phyloP scores from a whole-genome alignment of 2,888 invertebrate genomes.

The Zele albiditarsus region DNA sequence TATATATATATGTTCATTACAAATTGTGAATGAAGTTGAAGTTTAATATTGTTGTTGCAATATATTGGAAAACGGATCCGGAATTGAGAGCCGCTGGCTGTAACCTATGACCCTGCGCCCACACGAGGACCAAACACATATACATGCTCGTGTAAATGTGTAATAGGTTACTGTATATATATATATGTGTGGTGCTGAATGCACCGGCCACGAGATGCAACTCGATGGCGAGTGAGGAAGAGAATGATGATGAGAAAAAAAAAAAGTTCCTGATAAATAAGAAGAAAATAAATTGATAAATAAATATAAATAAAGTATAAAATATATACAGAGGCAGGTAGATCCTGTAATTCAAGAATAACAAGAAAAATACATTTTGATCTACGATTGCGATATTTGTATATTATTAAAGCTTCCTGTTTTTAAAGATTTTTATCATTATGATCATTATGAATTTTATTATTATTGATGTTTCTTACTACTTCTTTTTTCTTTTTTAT shows the following conservation, averaged over 20 bases:
- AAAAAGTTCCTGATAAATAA: conserved; percentile 48
- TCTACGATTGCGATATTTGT: conserved; percentile 5
- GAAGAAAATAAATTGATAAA: conserved; percentile 25
- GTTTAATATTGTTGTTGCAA: not conserved
- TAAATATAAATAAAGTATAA: not conserved
- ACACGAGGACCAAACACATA: conserved; percentile 58
- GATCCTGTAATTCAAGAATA: conserved; percentile 29
- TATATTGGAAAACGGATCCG: conserved; percentile 4
- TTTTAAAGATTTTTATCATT: not conserved
- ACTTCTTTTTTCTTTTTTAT: not conserved
- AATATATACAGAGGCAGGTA: not conserved
- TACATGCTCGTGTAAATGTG: conserved; percentile 23
- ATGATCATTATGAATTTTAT: not conserved
- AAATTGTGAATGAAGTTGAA: no score
- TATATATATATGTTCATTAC: no score
- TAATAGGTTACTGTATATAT: not conserved
- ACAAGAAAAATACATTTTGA: conserved; percentile 19
- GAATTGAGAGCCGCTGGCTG: conserved; percentile 65
- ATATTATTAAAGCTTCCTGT: conserved; percentile 2
- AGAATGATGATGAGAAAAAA: not conserved
- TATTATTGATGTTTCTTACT: not conserved
- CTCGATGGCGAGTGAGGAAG: not conserved
- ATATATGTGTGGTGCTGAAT: conserved; percentile 42
- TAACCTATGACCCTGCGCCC: conserved; percentile 71
- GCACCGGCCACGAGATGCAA: conserved; percentile 42